These are phyloP conservation scores for Mionectes olivaceus DNA, from an alignment of 2,797 vertebrate genomes.

Conservation along the genomic window DNA sequence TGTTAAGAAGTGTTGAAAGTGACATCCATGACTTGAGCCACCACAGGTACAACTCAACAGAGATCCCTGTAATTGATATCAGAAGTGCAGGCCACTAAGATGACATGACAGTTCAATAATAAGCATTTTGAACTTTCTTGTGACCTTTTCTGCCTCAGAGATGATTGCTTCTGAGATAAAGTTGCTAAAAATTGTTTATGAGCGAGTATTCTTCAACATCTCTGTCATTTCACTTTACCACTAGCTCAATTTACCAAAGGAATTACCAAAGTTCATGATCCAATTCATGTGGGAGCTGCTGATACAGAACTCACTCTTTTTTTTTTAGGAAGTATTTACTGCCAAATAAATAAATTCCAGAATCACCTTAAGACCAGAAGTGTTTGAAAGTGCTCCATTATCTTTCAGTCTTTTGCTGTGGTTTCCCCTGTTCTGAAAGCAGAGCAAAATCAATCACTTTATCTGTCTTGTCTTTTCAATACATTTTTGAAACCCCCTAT, in stretches of 20 bases:
- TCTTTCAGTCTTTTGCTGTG: background rate
- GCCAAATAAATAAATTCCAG: background rate
- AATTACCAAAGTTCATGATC: background rate
- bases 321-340: background rate
- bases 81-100: background rate
- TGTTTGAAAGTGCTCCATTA: background rate
- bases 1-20: background rate
- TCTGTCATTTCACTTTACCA: background rate
- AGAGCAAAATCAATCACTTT: background rate
- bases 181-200: background rate
- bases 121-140: background rate
- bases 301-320: background rate
- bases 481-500: background rate
- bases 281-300: background rate
- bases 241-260: background rate
- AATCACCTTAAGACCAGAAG: background rate
- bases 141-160: background rate
- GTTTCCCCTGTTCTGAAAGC: background rate
- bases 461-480: background rate
- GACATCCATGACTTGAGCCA: background rate
- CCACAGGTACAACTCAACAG: background rate
- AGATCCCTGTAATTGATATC: conserved; percentile 5
- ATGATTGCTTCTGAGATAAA: background rate
- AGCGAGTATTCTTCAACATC: background rate
- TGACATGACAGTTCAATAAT: background rate